phyloP scores from a whole-genome alignment of 2,113 vertebrate species.

The Phaethornis superciliosus region DNA sequence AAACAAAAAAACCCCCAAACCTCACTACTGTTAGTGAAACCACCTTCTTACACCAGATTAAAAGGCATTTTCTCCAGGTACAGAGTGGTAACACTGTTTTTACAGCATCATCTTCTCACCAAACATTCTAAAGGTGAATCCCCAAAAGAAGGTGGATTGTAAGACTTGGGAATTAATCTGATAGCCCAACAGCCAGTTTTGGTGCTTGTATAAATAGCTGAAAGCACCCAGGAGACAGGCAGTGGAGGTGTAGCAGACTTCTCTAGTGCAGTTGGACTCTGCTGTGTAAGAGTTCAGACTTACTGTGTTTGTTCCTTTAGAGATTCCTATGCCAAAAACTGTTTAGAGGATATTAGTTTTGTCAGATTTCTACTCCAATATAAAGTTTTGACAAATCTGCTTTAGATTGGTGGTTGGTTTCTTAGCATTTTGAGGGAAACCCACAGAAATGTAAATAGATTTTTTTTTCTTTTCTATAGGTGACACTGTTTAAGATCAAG shows the following conservation, averaged over 20 bases:
- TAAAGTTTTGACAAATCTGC: background rate
- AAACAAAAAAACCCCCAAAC: background rate
- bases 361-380: background rate
- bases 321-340: background rate
- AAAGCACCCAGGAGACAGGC: background rate
- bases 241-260: background rate
- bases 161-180: accelerated
- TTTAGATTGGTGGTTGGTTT: background rate
- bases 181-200: background rate
- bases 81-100: accelerated
- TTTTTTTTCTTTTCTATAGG: background rate
- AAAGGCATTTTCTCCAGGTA: accelerated
- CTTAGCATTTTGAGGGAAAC: background rate
- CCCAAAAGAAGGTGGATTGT: background rate
- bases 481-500: background rate
- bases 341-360: background rate
- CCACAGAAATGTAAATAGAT: background rate
- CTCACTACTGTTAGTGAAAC: background rate
- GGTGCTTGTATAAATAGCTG: background rate
- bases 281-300: too few relatives aligned
- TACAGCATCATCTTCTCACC: background rate
- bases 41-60: accelerated
- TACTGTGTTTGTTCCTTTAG: background rate
- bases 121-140: background rate
- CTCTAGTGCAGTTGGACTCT: background rate